These are phyloP conservation scores for Teleiodes luculella DNA, from an alignment of 2,888 invertebrate species.

Conservation along the genomic window DNA sequence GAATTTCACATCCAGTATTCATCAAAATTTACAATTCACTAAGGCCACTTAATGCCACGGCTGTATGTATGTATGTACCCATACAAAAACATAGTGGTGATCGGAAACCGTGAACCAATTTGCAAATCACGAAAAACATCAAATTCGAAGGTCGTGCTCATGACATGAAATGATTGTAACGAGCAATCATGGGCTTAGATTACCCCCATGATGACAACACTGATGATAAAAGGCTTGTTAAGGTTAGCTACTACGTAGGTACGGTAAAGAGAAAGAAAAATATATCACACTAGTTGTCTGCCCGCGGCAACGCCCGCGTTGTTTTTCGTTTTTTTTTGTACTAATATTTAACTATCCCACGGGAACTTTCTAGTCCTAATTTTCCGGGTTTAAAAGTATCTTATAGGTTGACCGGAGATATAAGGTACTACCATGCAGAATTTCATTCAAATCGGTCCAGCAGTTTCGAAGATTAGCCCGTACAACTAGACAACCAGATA, in stretches of 20 bases:
- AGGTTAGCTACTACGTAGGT: neutral
- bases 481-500: too few species aligned
- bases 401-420: too few species aligned
- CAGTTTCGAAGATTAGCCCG: too few species aligned
- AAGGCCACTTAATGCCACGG: neutral
- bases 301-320: too few species aligned
- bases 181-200: neutral
- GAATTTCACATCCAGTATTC: neutral
- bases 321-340: too few species aligned
- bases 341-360: too few species aligned
- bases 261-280: too few species aligned
- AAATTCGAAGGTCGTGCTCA: conserved; percentile 8
- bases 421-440: too few species aligned
- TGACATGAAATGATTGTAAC: neutral
- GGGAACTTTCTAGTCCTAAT: too few species aligned
- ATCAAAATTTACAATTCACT: neutral
- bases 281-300: too few species aligned
- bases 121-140: conserved; percentile 19
- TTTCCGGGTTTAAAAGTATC: too few species aligned
- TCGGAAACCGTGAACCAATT: conserved; percentile 23
- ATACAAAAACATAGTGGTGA: neutral
- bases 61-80: neutral
- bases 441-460: too few species aligned
- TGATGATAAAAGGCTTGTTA: neutral
- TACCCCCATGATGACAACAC: conserved; percentile 1